Conservation (phyloP, 2,113 vertebrate species). For the Cervus canadensis region DNA sequence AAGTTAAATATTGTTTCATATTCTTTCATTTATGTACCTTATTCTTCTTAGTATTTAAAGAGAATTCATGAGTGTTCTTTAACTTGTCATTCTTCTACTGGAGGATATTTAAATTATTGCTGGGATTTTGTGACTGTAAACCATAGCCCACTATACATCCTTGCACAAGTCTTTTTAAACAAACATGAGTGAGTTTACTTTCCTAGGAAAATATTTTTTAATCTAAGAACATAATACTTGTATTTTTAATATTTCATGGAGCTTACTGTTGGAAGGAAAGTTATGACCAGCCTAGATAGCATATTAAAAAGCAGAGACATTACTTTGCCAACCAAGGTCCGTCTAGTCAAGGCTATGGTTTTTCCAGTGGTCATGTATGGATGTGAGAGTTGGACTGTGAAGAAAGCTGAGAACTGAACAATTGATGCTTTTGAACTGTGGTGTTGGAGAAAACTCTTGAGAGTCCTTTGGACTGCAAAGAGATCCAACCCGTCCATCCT, state of each 20-base stretch:
- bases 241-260: not conserved
- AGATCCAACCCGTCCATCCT: too few relatives aligned
- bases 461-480: too few relatives aligned
- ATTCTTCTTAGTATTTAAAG: not conserved
- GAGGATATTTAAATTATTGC: not conserved
- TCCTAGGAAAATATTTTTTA: not conserved
- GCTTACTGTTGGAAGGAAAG: not conserved
- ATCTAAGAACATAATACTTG: not conserved
- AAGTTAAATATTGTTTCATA: not conserved
- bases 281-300: too few relatives aligned
- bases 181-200: not conserved
- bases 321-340: too few relatives aligned
- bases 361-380: too few relatives aligned
- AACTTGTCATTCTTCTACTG: not conserved
- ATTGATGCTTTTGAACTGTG: too few relatives aligned
- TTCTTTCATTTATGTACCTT: not conserved
- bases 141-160: not conserved
- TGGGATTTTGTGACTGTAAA: not conserved
- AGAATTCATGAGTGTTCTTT: not conserved
- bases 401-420: too few relatives aligned
- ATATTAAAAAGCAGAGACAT: too few relatives aligned
- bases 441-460: too few relatives aligned
- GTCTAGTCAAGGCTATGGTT: too few relatives aligned
- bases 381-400: too few relatives aligned
- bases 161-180: not conserved